phyloP scores from a whole-genome alignment of 2,797 vertebrate genomes.

The Acanthis flammea region DNA sequence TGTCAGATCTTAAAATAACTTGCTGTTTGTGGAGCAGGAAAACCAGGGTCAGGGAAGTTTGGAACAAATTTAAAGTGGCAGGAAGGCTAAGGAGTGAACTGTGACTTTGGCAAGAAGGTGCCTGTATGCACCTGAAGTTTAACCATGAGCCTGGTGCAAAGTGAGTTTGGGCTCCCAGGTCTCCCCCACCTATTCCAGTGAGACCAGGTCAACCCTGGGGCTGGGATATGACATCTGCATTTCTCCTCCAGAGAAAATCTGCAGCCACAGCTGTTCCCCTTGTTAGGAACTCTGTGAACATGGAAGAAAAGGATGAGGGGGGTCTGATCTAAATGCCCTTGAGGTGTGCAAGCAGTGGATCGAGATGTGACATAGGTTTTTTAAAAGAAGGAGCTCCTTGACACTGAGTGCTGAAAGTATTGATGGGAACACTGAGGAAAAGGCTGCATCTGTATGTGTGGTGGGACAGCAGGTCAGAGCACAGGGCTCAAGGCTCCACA shows the following conservation, averaged over 20 bases:
- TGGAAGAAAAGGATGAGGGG: neutral
- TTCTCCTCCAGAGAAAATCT: neutral
- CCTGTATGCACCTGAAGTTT: neutral
- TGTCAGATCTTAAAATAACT: slow-evolving; percentile 68
- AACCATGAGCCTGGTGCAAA: neutral
- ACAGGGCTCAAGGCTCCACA: neutral
- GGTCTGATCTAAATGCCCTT: neutral
- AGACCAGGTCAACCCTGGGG: neutral
- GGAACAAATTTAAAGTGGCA: slow-evolving; percentile 55
- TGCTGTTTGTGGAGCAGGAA: slow-evolving; percentile 53
- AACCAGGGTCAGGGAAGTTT: slow-evolving; percentile 56
- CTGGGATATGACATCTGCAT: neutral
- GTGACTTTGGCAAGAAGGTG: neutral
- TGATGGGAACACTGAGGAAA: neutral
- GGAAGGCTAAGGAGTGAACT: neutral
- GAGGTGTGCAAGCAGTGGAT: neutral
- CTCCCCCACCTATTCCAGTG: rapidly evolving
- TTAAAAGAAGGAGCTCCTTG: neutral
- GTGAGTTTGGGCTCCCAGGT: neutral
- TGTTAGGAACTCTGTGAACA: neutral
- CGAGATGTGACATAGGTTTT: neutral
- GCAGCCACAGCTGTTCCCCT: neutral
- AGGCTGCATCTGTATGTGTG: neutral
- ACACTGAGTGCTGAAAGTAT: neutral
- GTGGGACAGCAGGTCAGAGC: neutral